Evolutionary conservation across 1,140 invertebrate genomes (phyloP).

Genomic region (Drosophila micromelanica): DNA sequence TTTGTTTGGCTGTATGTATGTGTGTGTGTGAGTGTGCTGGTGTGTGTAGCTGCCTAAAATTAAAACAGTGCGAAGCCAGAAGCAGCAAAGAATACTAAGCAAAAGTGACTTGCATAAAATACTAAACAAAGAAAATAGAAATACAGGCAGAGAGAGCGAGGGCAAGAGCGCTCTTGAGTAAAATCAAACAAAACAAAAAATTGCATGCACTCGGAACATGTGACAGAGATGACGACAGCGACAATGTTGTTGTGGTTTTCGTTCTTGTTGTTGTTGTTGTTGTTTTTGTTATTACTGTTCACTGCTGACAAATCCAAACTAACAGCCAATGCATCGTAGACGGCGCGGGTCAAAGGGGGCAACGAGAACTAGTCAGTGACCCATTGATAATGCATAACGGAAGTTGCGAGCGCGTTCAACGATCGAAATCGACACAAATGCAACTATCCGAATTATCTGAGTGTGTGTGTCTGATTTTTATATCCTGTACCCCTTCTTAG

Average conservation of each 20-base stretch:
- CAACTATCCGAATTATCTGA: slow-evolving; percentile 28
- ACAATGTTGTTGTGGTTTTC: slow-evolving; percentile 8
- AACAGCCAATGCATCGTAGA: background rate
- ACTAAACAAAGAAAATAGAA: slow-evolving; percentile 53
- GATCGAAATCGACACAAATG: slow-evolving; percentile 17
- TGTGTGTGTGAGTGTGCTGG: slow-evolving; percentile 27
- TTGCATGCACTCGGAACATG: slow-evolving; percentile 66
- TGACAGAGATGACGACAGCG: slow-evolving; percentile 37
- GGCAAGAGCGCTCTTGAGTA: slow-evolving; percentile 9
- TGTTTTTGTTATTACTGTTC: slow-evolving; percentile 3
- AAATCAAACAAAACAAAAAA: slow-evolving; percentile 34
- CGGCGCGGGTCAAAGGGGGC: slow-evolving; percentile 6
- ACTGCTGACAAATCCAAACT: slow-evolving; percentile 46
- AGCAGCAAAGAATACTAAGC: slow-evolving; percentile 32
- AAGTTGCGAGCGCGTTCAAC: slow-evolving; percentile 40
- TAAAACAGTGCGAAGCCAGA: slow-evolving; percentile 41
- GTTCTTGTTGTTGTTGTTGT: slow-evolving; percentile 14
- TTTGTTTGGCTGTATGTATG: slow-evolving; percentile 36
- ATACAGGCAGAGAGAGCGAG: slow-evolving; percentile 1
- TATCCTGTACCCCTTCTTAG: background rate
- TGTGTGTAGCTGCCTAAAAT: slow-evolving; percentile 57
- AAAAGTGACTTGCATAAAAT: slow-evolving; percentile 49
- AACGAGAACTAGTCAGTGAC: slow-evolving; percentile 47
- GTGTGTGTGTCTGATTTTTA: background rate
- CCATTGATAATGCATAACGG: slow-evolving; percentile 73